phyloP scores from a whole-genome alignment of 2,888 invertebrate genomes.

The Melanargia galathea region DNA sequence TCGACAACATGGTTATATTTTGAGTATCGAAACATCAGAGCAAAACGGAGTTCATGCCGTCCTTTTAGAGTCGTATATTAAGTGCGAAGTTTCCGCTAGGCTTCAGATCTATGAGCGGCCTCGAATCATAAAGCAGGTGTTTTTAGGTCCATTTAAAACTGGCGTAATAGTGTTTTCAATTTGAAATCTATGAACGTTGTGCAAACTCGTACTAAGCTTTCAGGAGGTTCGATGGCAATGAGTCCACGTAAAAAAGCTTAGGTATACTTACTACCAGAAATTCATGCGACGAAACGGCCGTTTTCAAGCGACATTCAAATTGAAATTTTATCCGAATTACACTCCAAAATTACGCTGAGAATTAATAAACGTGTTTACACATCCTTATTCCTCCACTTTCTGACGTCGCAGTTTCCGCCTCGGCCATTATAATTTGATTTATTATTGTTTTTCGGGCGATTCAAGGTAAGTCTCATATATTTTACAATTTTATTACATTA shows the following conservation, averaged over 20 bases:
- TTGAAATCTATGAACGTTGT: too few species aligned
- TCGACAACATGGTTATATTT: too few species aligned
- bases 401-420: conserved; percentile 19
- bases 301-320: neutral
- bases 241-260: neutral
- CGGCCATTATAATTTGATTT: conserved; percentile 20
- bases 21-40: too few species aligned
- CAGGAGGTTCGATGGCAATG: neutral
- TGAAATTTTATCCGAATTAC: conserved; percentile 6
- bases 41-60: too few species aligned
- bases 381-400: conserved; percentile 14
- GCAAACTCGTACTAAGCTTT: too few species aligned
- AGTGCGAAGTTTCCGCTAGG: too few species aligned
- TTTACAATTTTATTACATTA: conserved; percentile 20
- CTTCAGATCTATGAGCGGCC: too few species aligned
- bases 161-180: too few species aligned
- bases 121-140: too few species aligned
- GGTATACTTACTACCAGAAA: neutral
- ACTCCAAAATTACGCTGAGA: conserved; percentile 3
- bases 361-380: conserved; percentile 21
- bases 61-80: too few species aligned
- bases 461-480: conserved; percentile 23
- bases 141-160: too few species aligned
- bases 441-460: conserved; percentile 18
- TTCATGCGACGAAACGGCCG: neutral